Percentiles rank a stretch among this genome's conserved stretches.
These are phyloP conservation scores for Idris sp. DNA, from an alignment of 1,140 invertebrate species.

Conservation along the genomic window DNA sequence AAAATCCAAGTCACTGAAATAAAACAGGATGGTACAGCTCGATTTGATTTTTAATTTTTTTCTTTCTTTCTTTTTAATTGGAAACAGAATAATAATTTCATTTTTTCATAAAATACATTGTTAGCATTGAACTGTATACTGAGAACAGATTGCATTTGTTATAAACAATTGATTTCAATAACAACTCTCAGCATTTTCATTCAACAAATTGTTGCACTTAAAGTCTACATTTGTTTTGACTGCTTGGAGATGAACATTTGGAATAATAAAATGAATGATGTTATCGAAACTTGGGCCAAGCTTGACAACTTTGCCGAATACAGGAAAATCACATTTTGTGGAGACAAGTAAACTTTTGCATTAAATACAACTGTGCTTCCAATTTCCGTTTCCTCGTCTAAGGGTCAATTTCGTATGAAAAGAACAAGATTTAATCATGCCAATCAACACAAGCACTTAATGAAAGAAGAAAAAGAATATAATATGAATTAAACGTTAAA, in stretches of 20 bases:
- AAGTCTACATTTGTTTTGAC: constrained; percentile 9
- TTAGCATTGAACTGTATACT: too few species aligned
- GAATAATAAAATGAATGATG: constrained; percentile 11
- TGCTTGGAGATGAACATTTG: constrained; percentile 15
- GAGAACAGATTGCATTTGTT: too few species aligned
- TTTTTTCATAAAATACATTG: neutral
- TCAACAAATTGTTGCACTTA: too few species aligned
- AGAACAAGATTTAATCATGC: constrained; percentile 15
- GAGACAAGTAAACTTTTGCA: constrained; percentile 35
- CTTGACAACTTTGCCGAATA: constrained; percentile 31
- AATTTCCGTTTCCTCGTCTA: constrained; percentile 47
- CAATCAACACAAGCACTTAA: constrained; percentile 20
- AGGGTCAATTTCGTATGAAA: constrained; percentile 14
- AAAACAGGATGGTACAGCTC: constrained; percentile 44
- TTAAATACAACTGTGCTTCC: constrained; percentile 55
- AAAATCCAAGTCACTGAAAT: constrained; percentile 34
- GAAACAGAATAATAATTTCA: too few species aligned
- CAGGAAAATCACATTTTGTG: constrained; percentile 6
- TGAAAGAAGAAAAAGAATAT: constrained; percentile 1
- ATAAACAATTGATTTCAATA: too few species aligned
- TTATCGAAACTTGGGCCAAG: constrained; percentile 16
- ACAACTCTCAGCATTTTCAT: too few species aligned
- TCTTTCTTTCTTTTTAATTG: neutral
- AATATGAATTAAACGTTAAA: neutral
- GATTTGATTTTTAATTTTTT: constrained; percentile 43